phyloP scores from a whole-genome alignment of 2,797 vertebrate genomes.

The Poeciliopsis paucimaculata region DNA sequence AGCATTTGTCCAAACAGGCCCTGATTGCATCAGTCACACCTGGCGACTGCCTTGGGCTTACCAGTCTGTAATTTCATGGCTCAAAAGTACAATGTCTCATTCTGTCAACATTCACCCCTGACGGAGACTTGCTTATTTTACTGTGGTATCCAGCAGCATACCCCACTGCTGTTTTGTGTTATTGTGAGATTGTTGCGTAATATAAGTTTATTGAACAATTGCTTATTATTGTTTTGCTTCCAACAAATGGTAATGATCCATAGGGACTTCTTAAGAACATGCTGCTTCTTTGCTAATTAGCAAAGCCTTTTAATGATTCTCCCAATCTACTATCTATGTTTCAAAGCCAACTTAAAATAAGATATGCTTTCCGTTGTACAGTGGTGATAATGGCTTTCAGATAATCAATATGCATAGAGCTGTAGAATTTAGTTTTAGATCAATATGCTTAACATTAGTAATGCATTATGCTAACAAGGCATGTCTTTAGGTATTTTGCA shows the following conservation, averaged over 20 bases:
- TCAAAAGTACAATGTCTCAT: constrained; percentile 85
- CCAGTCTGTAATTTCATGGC: constrained; percentile 85
- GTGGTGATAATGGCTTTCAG: constrained; percentile 72
- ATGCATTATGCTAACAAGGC: constrained; percentile 71
- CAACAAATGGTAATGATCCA: constrained; percentile 40
- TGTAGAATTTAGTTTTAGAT: constrained; percentile 77
- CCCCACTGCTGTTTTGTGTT: constrained; percentile 23
- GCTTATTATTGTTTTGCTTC: constrained; percentile 9
- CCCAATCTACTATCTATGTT: constrained; percentile 35
- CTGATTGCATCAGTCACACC: constrained; percentile 86
- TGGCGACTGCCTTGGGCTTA: constrained; percentile 87
- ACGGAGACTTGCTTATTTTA: constrained; percentile 73
- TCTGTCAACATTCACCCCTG: constrained; percentile 84
- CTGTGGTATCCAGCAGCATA: constrained; percentile 42
- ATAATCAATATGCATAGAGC: constrained; percentile 77
- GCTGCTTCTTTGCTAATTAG: constrained; percentile 25
- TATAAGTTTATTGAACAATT: not conserved
- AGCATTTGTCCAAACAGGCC: constrained; percentile 85
- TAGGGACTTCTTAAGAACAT: constrained; percentile 41
- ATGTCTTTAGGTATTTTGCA: constrained; percentile 50
- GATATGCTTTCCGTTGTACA: constrained; percentile 52
- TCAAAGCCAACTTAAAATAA: constrained; percentile 65
- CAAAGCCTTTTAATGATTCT: constrained; percentile 31
- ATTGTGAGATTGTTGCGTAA: constrained; percentile 14
- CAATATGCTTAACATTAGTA: constrained; percentile 69